Conservation (phyloP, 2,797 vertebrate species). For the Thaleichthys pacificus region DNA sequence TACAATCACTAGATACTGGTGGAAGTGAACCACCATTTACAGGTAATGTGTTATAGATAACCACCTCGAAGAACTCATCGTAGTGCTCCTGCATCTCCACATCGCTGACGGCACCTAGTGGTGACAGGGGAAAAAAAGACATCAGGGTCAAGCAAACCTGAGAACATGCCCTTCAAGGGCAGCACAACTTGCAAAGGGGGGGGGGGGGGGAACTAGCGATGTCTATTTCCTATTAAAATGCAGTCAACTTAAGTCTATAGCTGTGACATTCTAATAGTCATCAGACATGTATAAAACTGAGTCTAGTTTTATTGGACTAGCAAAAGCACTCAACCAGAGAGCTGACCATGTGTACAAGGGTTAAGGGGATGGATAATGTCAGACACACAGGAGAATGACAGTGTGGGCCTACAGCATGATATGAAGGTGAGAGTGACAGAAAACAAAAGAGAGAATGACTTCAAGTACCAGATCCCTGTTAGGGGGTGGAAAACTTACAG, state of each 20-base stretch:
- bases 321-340: background rate
- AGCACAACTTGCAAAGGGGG: background rate
- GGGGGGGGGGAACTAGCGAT: background rate
- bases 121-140: conserved; percentile 4
- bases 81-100: conserved; percentile 99
- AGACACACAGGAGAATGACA: background rate
- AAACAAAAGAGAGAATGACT: background rate
- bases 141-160: background rate
- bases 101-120: conserved; percentile 92
- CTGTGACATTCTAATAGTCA: background rate
- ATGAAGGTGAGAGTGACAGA: background rate
- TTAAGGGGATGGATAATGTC: background rate
- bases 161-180: background rate
- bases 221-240: background rate
- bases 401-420: background rate
- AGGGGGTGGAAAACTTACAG: conserved; percentile 88
- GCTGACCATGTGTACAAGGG: background rate
- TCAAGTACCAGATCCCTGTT: conserved; percentile 71
- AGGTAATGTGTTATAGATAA: conserved; percentile 14
- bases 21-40: background rate
- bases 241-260: background rate
- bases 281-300: background rate
- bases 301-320: too few relatives aligned
- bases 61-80: conserved; percentile 95
- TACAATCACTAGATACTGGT: background rate